A percentile compares a stretch with the other conserved stretches of the same genome.
Conservation (phyloP, 37 sponge, comb jelly and placozoan species). For the Halichondria panicea region DNA sequence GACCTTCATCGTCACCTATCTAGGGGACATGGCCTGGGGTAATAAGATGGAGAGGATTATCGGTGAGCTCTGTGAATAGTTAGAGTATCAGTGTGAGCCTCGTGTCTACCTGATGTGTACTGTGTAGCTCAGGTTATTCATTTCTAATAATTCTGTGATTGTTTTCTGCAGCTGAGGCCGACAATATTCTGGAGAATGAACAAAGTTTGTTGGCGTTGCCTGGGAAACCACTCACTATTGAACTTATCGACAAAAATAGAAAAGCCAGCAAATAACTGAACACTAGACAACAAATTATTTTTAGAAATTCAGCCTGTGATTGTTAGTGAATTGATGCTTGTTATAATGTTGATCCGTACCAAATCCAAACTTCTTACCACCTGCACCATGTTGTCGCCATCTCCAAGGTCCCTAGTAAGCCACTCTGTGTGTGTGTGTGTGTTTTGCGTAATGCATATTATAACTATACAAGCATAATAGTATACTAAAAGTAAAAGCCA, state of each 20-base stretch:
- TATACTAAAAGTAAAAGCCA: too few relatives aligned
- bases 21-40: constrained; percentile 65
- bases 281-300: too few relatives aligned
- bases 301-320: too few relatives aligned
- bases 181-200: constrained; percentile 62
- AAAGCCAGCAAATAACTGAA: constrained; percentile 19
- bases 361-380: too few relatives aligned
- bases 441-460: too few relatives aligned
- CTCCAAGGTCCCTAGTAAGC: too few relatives aligned
- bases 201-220: constrained; percentile 36
- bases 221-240: constrained; percentile 45
- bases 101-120: not conserved
- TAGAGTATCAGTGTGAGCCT: not conserved
- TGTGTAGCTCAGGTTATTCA: not conserved
- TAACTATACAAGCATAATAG: too few relatives aligned
- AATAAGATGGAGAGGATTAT: constrained; percentile 68
- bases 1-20: constrained; percentile 66
- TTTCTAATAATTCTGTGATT: not conserved
- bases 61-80: constrained; percentile 25
- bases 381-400: too few relatives aligned
- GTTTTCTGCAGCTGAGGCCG: constrained; percentile 61
- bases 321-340: too few relatives aligned
- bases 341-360: too few relatives aligned
- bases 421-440: too few relatives aligned
- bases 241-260: constrained; percentile 36